Conservation (phyloP, 2,888 invertebrate species). For the Synanthedon formicaeformis region DNA sequence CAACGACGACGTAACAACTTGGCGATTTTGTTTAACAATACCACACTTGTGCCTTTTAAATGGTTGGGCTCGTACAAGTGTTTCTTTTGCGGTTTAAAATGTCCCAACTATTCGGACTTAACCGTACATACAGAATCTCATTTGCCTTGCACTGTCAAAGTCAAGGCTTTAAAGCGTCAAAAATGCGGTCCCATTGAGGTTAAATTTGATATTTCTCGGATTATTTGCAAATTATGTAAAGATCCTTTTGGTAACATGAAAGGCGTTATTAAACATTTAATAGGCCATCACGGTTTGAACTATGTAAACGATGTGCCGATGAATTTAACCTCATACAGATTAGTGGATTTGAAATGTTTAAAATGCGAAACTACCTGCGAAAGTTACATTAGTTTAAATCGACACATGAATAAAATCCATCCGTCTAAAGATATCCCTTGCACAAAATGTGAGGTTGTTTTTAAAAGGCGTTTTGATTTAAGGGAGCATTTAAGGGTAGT, state of each 20-base stretch:
- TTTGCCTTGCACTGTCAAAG: conserved; percentile 7
- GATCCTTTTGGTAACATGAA: conserved; percentile 10
- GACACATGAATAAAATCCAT: conserved; percentile 7
- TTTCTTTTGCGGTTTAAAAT: conserved; percentile 15
- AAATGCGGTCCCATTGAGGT: conserved; percentile 8
- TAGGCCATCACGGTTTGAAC: conserved; percentile 8
- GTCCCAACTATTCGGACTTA: conserved; percentile 12
- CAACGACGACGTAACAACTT: conserved; percentile 18
- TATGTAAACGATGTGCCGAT: conserved; percentile 10
- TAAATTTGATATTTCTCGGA: conserved; percentile 18
- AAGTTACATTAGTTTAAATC: conserved; percentile 7
- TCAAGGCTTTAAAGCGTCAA: conserved; percentile 5
- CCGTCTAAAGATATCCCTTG: conserved; percentile 5
- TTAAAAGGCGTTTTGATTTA: conserved; percentile 6
- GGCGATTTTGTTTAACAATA: conserved; percentile 18
- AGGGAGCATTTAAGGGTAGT: conserved; percentile 6
- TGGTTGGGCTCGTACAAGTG: conserved; percentile 16
- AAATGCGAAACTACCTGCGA: conserved; percentile 10
- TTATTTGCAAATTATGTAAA: conserved; percentile 16
- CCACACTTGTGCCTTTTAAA: conserved; percentile 21
- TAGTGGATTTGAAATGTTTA: conserved; percentile 13
- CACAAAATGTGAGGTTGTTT: conserved; percentile 5
- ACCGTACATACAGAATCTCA: conserved; percentile 20
- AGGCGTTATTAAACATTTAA: conserved; percentile 13
- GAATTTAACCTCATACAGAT: conserved; percentile 5